phyloP scores from a whole-genome alignment of 2,113 vertebrate genomes.

The Delphinapterus leucas region DNA sequence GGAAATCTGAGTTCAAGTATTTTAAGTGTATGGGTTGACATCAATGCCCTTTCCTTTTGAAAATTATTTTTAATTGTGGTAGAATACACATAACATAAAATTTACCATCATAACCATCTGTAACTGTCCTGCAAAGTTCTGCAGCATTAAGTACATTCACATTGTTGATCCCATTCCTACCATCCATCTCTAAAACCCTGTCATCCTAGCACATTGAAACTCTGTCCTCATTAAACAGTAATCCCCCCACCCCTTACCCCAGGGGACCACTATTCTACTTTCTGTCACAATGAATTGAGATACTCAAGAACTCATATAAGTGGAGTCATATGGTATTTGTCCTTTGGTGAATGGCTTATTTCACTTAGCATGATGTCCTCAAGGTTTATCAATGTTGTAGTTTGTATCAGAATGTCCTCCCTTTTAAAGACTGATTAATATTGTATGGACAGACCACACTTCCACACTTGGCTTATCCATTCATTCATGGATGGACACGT shows the following conservation, averaged over 20 bases:
- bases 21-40: not conserved
- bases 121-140: not conserved
- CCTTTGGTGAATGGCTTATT: not conserved
- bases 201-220: not conserved
- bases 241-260: accelerated
- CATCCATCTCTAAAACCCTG: not conserved
- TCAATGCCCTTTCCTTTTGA: not conserved
- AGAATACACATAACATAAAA: not conserved
- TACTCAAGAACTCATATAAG: not conserved
- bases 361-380: not conserved
- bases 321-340: not conserved
- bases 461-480: not conserved
- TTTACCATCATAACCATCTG: not conserved
- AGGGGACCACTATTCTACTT: not conserved
- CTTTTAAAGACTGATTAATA: not conserved
- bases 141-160: not conserved
- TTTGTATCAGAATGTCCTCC: not conserved
- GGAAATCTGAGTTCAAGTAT: not conserved
- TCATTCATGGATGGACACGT: not conserved
- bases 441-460: not conserved
- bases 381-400: not conserved
- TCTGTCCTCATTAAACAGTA: not conserved
- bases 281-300: not conserved
- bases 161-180: not conserved
- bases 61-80: not conserved